A percentile compares a stretch with the other conserved stretches of the same genome.
These are phyloP conservation scores for Pissodes strobi DNA, from an alignment of 1,140 invertebrate genomes.

Conservation along the genomic window DNA sequence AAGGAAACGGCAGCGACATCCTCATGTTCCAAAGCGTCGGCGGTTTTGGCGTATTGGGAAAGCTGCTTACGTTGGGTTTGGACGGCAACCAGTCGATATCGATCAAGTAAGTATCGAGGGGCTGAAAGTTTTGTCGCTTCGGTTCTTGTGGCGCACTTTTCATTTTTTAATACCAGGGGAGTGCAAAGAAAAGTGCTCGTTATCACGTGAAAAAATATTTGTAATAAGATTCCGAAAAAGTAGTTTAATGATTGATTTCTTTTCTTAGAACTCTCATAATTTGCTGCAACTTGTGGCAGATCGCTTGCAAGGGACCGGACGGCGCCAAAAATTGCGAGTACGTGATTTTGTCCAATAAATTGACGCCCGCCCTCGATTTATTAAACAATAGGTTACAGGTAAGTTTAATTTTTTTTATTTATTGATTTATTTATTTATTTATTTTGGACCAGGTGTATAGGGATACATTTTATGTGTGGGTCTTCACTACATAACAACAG, in stretches of 20 bases:
- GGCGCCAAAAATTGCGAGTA: conserved; percentile 66
- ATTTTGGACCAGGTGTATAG: too few relatives aligned
- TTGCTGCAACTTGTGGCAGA: conserved; percentile 64
- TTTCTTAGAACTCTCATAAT: conserved; percentile 65
- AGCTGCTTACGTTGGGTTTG: conserved; percentile 49
- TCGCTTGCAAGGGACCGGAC: conserved; percentile 60
- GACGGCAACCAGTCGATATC: conserved; percentile 58
- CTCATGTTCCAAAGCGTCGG: conserved; percentile 51
- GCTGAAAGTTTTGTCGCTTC: too few relatives aligned
- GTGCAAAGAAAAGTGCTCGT: too few relatives aligned
- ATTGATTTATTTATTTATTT: too few relatives aligned
- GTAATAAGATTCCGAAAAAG: too few relatives aligned
- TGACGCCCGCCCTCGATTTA: conserved; percentile 69
- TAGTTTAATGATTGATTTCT: too few relatives aligned
- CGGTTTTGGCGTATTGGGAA: conserved; percentile 51
- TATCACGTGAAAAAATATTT: too few relatives aligned
- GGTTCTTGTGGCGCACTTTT: too few relatives aligned
- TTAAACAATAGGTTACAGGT: conserved; percentile 71
- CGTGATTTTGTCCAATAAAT: conserved; percentile 72
- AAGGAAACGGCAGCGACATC: conserved; percentile 48
- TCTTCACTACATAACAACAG: too few relatives aligned
- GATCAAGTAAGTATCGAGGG: conserved; percentile 61
- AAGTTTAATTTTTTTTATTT: too few relatives aligned
- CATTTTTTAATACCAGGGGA: too few relatives aligned
- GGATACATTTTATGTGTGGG: too few relatives aligned